These are phyloP conservation scores for Junonia oenone DNA, from an alignment of 2,888 invertebrate genomes.

Conservation along the genomic window DNA sequence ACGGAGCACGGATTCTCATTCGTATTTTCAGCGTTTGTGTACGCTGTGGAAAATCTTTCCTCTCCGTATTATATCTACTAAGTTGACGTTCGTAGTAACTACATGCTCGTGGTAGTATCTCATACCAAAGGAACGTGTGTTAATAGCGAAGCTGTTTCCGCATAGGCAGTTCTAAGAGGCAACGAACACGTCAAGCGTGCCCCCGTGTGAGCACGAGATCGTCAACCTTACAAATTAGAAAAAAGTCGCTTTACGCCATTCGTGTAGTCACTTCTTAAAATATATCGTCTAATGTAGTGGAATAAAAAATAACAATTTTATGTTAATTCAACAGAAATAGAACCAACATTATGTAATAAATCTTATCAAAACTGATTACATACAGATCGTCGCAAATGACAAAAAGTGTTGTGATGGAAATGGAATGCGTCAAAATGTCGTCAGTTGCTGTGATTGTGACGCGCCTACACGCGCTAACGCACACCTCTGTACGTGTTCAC, in stretches of 20 bases:
- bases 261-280: conserved; percentile 19
- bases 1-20: conserved; percentile 42
- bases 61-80: conserved; percentile 35
- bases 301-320: conserved; percentile 5
- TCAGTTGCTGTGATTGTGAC: conserved; percentile 54
- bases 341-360: conserved; percentile 8
- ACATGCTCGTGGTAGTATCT: conserved; percentile 70
- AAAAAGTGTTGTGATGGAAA: conserved; percentile 29
- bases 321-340: background rate
- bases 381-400: conserved; percentile 22
- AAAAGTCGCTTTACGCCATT: conserved; percentile 59
- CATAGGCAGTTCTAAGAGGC: conserved; percentile 69
- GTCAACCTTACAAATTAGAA: conserved; percentile 77
- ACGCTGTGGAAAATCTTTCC: conserved; percentile 64
- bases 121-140: conserved; percentile 73
- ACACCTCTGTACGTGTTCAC: conserved; percentile 45
- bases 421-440: conserved; percentile 44
- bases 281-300: conserved; percentile 1
- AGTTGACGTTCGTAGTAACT: conserved; percentile 27
- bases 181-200: conserved; percentile 66
- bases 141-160: conserved; percentile 77
- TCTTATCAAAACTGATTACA: conserved; percentile 18
- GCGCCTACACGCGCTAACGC: conserved; percentile 59
- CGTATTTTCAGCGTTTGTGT: conserved; percentile 41
- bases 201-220: conserved; percentile 71